phyloP scores from a whole-genome alignment of 2,113 vertebrate genomes.

The Pristiophorus japonicus region DNA sequence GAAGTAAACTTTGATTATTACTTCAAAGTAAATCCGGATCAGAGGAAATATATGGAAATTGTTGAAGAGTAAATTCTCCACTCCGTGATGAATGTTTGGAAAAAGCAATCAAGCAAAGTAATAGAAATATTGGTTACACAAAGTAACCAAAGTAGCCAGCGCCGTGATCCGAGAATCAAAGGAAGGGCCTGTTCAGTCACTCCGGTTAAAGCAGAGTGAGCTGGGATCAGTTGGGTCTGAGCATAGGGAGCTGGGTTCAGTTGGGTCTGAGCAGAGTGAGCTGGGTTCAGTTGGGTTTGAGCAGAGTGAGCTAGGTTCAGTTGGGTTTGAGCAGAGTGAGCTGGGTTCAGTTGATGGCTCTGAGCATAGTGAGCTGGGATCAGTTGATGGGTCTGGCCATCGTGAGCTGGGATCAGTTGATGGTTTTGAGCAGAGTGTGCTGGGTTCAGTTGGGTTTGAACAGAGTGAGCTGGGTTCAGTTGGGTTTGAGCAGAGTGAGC shows the following conservation, averaged over 20 bases:
- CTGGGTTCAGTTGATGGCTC: too few species aligned
- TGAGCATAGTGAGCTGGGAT: too few species aligned
- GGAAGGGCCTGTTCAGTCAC: not conserved
- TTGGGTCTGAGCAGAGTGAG: not conserved
- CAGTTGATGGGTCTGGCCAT: too few species aligned
- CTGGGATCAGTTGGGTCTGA: not conserved
- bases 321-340: too few species aligned
- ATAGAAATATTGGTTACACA: not conserved
- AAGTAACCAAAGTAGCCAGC: too few species aligned
- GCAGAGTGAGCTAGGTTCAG: too few species aligned
- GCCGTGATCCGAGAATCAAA: not conserved
- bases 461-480: too few species aligned
- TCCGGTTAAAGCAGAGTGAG: not conserved
- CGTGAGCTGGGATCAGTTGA: too few species aligned
- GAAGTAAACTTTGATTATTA: not conserved
- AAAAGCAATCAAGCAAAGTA: not conserved
- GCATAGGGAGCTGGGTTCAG: not conserved
- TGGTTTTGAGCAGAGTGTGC: too few species aligned
- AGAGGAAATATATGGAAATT: not conserved
- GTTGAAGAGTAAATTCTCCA: not conserved
- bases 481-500: too few species aligned
- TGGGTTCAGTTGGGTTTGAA: too few species aligned
- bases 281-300: not conserved
- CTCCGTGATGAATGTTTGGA: not conserved
- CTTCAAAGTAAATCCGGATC: not conserved